Evolutionary conservation across 2,113 vertebrate species (phyloP), one percentile per base, ranked within the genome.

Genomic region (Brienomyrus brachyistius): DNA sequence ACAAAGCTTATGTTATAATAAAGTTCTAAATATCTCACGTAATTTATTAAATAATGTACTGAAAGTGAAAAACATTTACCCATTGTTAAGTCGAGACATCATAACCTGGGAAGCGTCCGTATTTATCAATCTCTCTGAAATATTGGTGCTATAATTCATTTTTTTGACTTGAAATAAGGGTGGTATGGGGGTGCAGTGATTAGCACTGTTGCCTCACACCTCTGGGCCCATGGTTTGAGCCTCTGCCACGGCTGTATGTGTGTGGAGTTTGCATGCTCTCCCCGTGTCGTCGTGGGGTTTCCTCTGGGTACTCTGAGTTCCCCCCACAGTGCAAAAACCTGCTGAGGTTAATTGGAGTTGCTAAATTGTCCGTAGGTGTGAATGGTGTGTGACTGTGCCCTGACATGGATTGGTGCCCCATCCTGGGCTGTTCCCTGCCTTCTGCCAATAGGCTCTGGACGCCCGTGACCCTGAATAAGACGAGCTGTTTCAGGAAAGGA

Each of bases 121-220:
- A 47, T 52, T 43, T 77, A 19, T 90, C 31, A 27, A 52, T 87
- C 48, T 86, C 43, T 48, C 13, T 87, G 89, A 86, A 90, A 77
- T 74, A 85, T 77, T 77, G 89, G 89, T 90, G 89, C 89, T 90
- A 88, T 88, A 80, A 87, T 87, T 19, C 19, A 87, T 74, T 40
- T 21, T 77, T 86, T 87, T 62, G 56, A 89, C 83, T 85, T 90
- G 56, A 62, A 62, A 23, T n/a, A n/a, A 7, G 19, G 56, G 56
- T 2, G 56, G 7, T 7, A n/a, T 62, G 56, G 6, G 21, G 56
- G 21, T 62, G 56, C 56, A 62, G 56, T 62, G 56, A 62, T 62
- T n/a, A 62, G 23, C 56, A n/a, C 56, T 62, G 56, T 62, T n/a
- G 56, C 21, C 56, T 59, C 56, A 59, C 21, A 59, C 56, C 56